A percentile compares a stretch with the other conserved stretches of the same genome.
These are phyloP conservation scores for Phytoseiulus persimilis DNA, from an alignment of 2,888 invertebrate species.

Conservation along the genomic window DNA sequence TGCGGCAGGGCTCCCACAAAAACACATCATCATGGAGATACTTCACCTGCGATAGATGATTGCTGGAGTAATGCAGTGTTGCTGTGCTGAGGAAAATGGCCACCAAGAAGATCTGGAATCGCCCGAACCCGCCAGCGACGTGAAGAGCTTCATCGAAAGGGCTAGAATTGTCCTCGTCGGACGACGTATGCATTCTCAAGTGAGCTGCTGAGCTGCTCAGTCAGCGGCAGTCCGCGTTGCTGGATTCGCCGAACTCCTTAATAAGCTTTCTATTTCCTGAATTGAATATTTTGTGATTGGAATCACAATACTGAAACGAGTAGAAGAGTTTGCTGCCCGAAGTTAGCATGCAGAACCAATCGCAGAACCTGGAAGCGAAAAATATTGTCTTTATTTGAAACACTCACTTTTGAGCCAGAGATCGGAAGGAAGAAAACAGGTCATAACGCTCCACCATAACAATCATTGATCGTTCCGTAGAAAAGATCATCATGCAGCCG, in stretches of 20 bases:
- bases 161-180: constrained; percentile 19
- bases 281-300: constrained; percentile 36
- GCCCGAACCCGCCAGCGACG: constrained; percentile 30
- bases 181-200: constrained; percentile 28
- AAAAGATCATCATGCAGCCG: neutral
- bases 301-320: constrained; percentile 32
- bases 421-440: neutral
- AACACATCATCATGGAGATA: neutral
- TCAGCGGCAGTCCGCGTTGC: neutral
- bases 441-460: neutral
- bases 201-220: neutral
- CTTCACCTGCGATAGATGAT: constrained; percentile 23
- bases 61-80: constrained; percentile 27
- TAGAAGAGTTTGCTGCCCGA: constrained; percentile 27
- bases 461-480: neutral
- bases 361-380: neutral
- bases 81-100: constrained; percentile 9
- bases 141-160: constrained; percentile 33
- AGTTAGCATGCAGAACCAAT: constrained; percentile 33
- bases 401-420: neutral
- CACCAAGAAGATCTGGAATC: constrained; percentile 17
- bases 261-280: neutral
- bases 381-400: neutral
- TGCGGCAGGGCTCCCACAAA: no score
- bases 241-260: neutral